Base-by-base conservation (phyloP, 2,888 invertebrate species). In the Leptinotarsa juncta region DNA sequence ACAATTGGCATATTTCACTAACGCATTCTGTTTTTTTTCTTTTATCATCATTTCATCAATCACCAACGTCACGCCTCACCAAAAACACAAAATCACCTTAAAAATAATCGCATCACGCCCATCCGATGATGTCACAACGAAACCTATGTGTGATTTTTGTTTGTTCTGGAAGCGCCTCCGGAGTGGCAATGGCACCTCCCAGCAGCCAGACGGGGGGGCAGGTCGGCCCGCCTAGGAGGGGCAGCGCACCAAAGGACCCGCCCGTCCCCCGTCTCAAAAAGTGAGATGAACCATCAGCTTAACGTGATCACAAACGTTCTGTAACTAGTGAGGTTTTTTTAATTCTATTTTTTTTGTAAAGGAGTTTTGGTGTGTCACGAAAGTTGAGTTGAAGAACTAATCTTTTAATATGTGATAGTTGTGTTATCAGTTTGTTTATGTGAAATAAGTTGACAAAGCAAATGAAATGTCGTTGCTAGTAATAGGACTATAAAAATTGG, bases 191-290 rank as follows among this genome's bases (percentile, higher is more conserved):
- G 82, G 91, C 90, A 70, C 90, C 91, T 86, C 91, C 92, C 78
- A 91, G 91, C 78, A 90, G 91, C 85, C 91, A 91, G 83, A 89
- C 90, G 82, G 73, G 67, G 88, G 72, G 74, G 73, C 86, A 88
- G 89, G 87, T 87, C 89, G 79, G 90, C 83, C 87, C 91, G 88
- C 91, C 91, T 89, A 91, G 91, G 89, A 89, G 91, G 89, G 91
- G 89, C 75, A 87, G 87, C 82, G 87, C 88, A 81, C 87, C 86
- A 82, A 88, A 88, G 79, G 88, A 88, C 75, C 86, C 87, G 65
- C 86, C 87, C 32, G 85, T 87, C 55, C 82, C 86, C 60, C 82
- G 87, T 76, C 81, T 88, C 80, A 88, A 88, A 82, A 88, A 87
- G 82, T 88, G 83, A 84, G 79, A 74, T 57, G 70, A 65, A 65